Percentiles rank a stretch among this genome's conserved stretches.
phyloP scores from a whole-genome alignment of 2,113 vertebrate species.

The Pomatostomus ruficeps region DNA sequence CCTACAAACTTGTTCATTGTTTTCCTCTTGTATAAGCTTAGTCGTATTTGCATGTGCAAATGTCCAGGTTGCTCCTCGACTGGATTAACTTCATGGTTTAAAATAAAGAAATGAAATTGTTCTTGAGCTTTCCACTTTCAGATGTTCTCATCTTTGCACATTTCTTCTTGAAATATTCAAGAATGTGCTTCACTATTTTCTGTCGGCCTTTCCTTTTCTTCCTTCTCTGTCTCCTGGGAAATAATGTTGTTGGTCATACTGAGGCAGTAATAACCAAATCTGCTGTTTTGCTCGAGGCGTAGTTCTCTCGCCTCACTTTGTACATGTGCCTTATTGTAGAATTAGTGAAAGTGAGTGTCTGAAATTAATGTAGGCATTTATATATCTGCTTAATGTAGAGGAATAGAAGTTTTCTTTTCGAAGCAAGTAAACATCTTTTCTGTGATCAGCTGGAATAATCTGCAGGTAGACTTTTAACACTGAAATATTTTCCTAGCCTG shows the following conservation, averaged over 20 bases:
- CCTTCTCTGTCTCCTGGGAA: neutral
- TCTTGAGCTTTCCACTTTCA: neutral
- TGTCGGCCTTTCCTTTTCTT: neutral
- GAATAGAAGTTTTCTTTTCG: neutral
- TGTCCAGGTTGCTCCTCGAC: neutral
- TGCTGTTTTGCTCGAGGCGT: neutral
- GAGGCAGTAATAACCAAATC: neutral
- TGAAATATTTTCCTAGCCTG: neutral
- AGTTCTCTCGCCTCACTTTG: neutral
- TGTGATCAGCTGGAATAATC: neutral
- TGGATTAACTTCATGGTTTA: neutral
- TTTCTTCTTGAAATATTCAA: slow-evolving; percentile 2
- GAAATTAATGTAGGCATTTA: neutral
- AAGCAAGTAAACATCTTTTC: neutral
- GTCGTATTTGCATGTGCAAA: neutral
- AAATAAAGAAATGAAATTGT: neutral
- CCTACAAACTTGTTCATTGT: neutral
- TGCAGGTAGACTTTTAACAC: neutral
- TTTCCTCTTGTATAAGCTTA: neutral
- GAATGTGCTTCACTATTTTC: neutral
- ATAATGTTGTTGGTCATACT: neutral
- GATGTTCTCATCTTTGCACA: neutral
- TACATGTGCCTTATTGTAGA: neutral
- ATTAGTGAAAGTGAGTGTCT: neutral
- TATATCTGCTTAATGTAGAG: neutral